Evolutionary conservation across 2,797 vertebrate genomes (phyloP).

Genomic region (Lepus oiostolus): DNA sequence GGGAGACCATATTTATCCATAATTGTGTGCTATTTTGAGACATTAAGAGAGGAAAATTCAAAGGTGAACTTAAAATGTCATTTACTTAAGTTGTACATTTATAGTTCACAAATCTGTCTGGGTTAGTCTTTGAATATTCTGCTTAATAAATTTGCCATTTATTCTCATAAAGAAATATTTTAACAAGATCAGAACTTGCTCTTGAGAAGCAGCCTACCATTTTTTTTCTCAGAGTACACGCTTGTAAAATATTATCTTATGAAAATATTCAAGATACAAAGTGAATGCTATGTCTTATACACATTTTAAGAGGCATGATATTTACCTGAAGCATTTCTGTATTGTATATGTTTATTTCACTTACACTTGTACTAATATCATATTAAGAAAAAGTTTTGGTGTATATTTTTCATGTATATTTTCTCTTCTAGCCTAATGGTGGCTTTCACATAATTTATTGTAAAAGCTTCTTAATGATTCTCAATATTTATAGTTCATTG

Average conservation of each 20-base stretch:
- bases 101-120: not conserved
- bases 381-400: not conserved
- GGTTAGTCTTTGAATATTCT: not conserved
- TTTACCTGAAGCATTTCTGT: not conserved
- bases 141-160: not conserved
- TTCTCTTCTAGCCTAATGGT: not conserved
- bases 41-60: not conserved
- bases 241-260: not conserved
- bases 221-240: not conserved
- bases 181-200: not conserved
- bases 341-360: not conserved
- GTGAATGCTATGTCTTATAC: not conserved
- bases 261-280: constrained; percentile 7
- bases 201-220: not conserved
- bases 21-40: not conserved
- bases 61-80: not conserved
- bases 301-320: not conserved
- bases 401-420: not conserved
- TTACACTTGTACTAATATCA: not conserved
- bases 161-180: not conserved
- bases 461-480: not conserved
- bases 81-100: not conserved
- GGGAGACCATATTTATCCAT: not conserved
- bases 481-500: not conserved
- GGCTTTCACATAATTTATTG: not conserved